Conservation (phyloP, 2,797 vertebrate species). For the Taenioides sp. region DNA sequence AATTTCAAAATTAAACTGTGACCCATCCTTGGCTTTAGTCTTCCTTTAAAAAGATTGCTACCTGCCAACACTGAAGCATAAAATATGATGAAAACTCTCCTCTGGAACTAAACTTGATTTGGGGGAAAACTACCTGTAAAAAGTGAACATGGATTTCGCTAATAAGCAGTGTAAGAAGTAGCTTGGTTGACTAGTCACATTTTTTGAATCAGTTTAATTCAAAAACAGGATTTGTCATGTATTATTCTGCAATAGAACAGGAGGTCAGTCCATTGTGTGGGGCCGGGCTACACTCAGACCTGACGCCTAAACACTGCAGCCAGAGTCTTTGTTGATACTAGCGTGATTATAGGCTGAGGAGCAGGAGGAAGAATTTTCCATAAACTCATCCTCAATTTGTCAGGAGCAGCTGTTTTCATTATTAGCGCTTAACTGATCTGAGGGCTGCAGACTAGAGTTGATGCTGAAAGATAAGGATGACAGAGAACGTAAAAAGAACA, state of each 20-base stretch:
- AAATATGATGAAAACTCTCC: neutral
- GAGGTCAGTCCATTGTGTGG: slow-evolving; percentile 32
- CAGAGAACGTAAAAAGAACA: neutral
- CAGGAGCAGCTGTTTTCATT: slow-evolving; percentile 43
- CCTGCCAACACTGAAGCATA: neutral
- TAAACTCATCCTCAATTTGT: slow-evolving; percentile 41
- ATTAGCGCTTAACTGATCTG: slow-evolving; percentile 44
- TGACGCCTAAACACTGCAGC: slow-evolving; percentile 40
- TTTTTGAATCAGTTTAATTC: slow-evolving; percentile 15
- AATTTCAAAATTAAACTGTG: neutral
- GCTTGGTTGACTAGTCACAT: slow-evolving; percentile 1
- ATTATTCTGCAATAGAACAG: slow-evolving; percentile 18
- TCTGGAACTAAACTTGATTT: neutral
- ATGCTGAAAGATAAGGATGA: slow-evolving; percentile 16
- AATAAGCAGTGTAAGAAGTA: neutral
- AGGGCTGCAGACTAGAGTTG: slow-evolving; percentile 13
- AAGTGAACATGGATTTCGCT: neutral
- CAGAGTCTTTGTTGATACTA: slow-evolving; percentile 46
- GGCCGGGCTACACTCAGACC: slow-evolving; percentile 40
- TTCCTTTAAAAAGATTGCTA: neutral
- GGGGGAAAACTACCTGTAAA: neutral
- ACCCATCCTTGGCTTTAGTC: neutral
- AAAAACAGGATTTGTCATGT: slow-evolving; percentile 14
- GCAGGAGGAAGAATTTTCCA: slow-evolving; percentile 40
- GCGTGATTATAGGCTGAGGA: slow-evolving; percentile 57